Evolutionary conservation across 2,797 vertebrate genomes (phyloP).

Genomic region (Myotis planiceps): DNA sequence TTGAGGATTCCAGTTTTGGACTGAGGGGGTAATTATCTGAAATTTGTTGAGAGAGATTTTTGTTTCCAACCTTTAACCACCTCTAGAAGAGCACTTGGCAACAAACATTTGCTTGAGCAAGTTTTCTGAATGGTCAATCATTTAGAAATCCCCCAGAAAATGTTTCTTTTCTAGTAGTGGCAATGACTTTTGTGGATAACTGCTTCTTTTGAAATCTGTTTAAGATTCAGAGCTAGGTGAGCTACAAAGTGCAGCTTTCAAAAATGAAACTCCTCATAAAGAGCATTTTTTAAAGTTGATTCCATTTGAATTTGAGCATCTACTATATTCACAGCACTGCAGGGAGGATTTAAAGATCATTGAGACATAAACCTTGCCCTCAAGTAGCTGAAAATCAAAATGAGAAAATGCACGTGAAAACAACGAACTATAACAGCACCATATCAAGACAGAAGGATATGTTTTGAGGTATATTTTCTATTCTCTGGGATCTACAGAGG

Average conservation of each 20-base stretch:
- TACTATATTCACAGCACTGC: background rate
- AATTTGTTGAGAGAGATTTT: background rate
- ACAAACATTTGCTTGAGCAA: background rate
- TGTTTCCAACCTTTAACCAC: conserved; percentile 32
- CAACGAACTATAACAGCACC: background rate
- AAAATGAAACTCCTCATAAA: background rate
- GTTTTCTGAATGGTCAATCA: background rate
- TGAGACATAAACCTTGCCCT: background rate
- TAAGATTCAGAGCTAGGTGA: conserved; percentile 24
- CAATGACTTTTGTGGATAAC: background rate
- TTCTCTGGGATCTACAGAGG: background rate
- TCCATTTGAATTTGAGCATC: conserved; percentile 6
- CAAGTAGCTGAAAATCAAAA: background rate
- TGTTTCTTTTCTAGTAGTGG: background rate
- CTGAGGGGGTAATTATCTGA: conserved; percentile 8
- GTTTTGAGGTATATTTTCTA: background rate
- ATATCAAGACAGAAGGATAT: background rate
- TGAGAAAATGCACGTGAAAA: background rate
- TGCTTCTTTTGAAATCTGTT: conserved; percentile 16
- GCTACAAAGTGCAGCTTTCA: background rate
- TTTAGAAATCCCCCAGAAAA: background rate
- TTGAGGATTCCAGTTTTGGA: background rate
- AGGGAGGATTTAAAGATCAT: background rate
- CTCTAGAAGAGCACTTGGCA: background rate
- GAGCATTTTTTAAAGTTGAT: background rate